These are phyloP conservation scores for Agrotis segetum DNA, from an alignment of 2,888 invertebrate genomes.

Conservation along the genomic window DNA sequence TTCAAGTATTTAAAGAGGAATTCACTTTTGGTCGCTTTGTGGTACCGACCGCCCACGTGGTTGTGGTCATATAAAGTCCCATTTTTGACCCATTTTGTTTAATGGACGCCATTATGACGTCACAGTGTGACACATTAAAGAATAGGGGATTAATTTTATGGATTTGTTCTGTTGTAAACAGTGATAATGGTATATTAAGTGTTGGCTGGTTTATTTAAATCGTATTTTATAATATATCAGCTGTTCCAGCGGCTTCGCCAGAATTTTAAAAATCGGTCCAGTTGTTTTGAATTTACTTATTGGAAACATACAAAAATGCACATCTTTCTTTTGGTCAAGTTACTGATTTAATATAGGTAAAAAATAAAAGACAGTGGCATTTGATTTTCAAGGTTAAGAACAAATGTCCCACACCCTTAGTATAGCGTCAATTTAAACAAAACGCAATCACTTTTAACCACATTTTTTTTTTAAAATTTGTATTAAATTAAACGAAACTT, in stretches of 20 bases:
- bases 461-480: too few species aligned
- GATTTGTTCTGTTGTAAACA: slow-evolving; percentile 46
- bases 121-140: slow-evolving; percentile 57
- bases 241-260: too few species aligned
- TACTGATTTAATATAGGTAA: background rate
- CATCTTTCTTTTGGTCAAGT: too few species aligned
- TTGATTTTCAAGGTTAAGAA: background rate
- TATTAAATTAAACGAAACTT: too few species aligned
- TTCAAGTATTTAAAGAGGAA: slow-evolving; percentile 58
- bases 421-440: background rate
- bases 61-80: slow-evolving; percentile 48
- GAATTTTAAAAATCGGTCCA: too few species aligned
- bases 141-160: slow-evolving; percentile 58
- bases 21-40: slow-evolving; percentile 60
- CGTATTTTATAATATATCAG: too few species aligned
- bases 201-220: slow-evolving; percentile 7
- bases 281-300: too few species aligned
- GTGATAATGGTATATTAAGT: slow-evolving; percentile 26
- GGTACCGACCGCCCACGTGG: slow-evolving; percentile 62
- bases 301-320: too few species aligned
- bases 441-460: too few species aligned
- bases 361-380: too few species aligned
- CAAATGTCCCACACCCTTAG: background rate
- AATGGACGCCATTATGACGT: slow-evolving; percentile 58
- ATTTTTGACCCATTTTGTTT: slow-evolving; percentile 64